Evolutionary conservation across 2,888 invertebrate species (phyloP), one percentile per base, ranked within the genome.

Genomic region (Diplazon laetatorius): DNA sequence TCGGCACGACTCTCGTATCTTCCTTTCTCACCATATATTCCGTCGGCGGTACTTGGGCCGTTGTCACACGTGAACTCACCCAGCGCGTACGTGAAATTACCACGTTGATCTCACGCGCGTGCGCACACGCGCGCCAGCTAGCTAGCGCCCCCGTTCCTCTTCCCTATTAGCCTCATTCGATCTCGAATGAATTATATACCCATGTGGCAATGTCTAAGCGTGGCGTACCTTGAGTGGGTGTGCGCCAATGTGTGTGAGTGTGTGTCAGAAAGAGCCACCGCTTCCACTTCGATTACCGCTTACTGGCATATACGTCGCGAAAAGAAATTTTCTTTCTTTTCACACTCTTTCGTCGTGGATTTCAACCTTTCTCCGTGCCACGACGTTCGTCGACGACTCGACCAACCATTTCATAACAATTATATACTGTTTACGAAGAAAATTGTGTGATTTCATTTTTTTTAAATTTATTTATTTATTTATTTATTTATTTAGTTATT

Each of bases 31-130:
- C 62, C 52, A 20, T 50, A 42, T 69, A 46, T 48, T 57, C 44
- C 39, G 66, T 30, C 18, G 57, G 57, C 22, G 52, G 63, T 81
- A 63, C 42, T 25, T 30, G 63, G n/a, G 66, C 57, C 44, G 73
- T 72, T 74, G 78, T 77, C 81, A 78, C 81, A 78, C 80, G 82
- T 84, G 78, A 80, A 65, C 75, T 72, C 79, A 80, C 74, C n/a
- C 50, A 62, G 71, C 82, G 87, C 87, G 88, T 89, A 89, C 88
- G 89, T 88, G 89, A 89, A 89, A 89, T 89, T 89, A 89, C 86
- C 82, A 74, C 83, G 82, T 87, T 86, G 86, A 87, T 87, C 86
- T 86, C 86, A 84, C 86, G 82, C 85, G 77, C 84, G 85, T 85
- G 82, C 86, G n/a, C n/a, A n/a, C n/a, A n/a, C n/a, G n/a, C n/a